These are phyloP conservation scores for Pteropus alecto DNA, from an alignment of 2,113 vertebrate species.

Conservation along the genomic window DNA sequence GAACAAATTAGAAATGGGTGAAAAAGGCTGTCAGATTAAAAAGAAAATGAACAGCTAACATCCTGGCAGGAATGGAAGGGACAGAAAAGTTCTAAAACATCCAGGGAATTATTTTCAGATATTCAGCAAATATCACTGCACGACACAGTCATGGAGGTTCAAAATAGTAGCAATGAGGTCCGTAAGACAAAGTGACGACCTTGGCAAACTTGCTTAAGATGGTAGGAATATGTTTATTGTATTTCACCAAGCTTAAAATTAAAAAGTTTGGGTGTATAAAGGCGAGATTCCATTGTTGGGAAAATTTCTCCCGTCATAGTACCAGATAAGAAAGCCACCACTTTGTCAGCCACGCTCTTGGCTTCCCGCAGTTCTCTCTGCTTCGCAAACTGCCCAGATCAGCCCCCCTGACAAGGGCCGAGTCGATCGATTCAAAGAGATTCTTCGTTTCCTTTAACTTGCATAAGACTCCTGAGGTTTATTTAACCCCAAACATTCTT, in stretches of 20 bases:
- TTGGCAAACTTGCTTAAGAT: not conserved
- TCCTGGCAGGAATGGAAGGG: not conserved
- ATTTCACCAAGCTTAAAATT: not conserved
- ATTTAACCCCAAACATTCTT: not conserved
- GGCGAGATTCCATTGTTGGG: not conserved
- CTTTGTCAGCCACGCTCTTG: accelerated
- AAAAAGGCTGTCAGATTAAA: not conserved
- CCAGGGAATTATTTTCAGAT: not conserved
- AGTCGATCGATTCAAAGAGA: not conserved
- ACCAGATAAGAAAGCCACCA: accelerated
- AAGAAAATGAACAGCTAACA: not conserved
- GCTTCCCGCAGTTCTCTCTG: too few species aligned
- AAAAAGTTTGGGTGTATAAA: not conserved
- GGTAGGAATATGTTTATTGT: not conserved
- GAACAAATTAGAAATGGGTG: not conserved
- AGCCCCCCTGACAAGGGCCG: not conserved
- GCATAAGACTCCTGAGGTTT: not conserved
- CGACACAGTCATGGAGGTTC: not conserved
- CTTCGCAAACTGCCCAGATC: not conserved
- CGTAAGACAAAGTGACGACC: not conserved
- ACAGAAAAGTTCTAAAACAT: not conserved
- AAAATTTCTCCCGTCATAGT: not conserved
- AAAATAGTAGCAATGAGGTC: not conserved
- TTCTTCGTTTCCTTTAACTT: not conserved
- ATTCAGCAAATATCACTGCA: not conserved